Evolutionary conservation across 2,113 vertebrate genomes (phyloP), one percentile per base, ranked within the genome.

Genomic region (Ifrita kowaldi): DNA sequence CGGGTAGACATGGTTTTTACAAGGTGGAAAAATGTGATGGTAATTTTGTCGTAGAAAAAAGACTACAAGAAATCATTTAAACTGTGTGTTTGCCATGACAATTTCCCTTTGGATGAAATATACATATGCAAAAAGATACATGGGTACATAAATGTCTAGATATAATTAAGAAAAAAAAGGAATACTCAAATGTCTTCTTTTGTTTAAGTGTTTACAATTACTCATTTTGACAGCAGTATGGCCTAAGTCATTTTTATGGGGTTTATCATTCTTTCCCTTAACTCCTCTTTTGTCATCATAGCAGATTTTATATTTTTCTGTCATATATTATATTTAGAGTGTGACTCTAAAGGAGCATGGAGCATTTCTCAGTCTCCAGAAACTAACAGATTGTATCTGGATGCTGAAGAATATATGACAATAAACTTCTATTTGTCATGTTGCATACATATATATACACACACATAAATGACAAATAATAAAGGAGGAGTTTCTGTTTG

Each of bases 381-480:
- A 73, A 63, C 0, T 49, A 49, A 84, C 35, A 82, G 47, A 59
- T 28, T 3, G 0, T 23, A 55, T 63, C 53, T 87, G 26, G 22
- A 46, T 59, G 16, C 41, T 60, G 16, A 69, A 57, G 16, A 76
- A 65, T 35, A 41, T 37, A 80, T 53, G 28, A 57, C 1, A 1
- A 37, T 39, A 68, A 76, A 30, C 5, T 32, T 20, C 3, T 44
- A 64, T 79, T 79, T 71, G 33, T 64, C 30, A 32, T 37, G 18
- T 44, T 81, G 32, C 7, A 33, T 8, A 53, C 6, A 65, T 1
- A 26, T 5, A 33, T 2, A 30, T 0, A 71, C 4, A 64, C 2
- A 27, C 35, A 55, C 11, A 23, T 12, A 50, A 62, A 81, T 16
- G 16, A 59, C 7, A 80, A 82, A 84, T 28, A 70, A 53, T 67